These are phyloP conservation scores for Labeo catla DNA, from an alignment of 2,113 vertebrate genomes.

Conservation along the genomic window DNA sequence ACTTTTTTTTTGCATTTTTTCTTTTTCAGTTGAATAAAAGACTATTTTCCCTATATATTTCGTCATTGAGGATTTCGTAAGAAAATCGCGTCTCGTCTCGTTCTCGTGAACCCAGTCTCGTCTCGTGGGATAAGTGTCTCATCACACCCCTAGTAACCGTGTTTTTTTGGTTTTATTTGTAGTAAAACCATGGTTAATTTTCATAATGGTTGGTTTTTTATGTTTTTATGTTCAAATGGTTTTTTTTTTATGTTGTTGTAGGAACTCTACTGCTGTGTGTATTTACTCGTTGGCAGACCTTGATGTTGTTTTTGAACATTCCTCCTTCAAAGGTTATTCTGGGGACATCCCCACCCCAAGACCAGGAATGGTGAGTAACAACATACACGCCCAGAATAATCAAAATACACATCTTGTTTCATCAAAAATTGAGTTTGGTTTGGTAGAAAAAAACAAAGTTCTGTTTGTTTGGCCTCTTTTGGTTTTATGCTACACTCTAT, in stretches of 20 bases:
- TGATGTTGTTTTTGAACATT: slow-evolving; percentile 81
- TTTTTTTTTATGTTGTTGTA: slow-evolving; percentile 56
- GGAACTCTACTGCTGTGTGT: slow-evolving; percentile 90
- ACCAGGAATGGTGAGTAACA: slow-evolving; percentile 83
- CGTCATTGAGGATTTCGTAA: no score
- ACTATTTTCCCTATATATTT: no score
- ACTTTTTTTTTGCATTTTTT: no score
- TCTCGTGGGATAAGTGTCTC: no score
- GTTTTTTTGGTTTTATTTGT: no score
- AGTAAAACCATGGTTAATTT: no score
- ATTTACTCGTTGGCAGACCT: slow-evolving; percentile 84
- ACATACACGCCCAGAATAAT: neutral
- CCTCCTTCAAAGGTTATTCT: slow-evolving; percentile 81
- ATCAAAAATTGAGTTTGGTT: neutral
- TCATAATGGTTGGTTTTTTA: no score
- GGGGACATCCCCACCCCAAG: slow-evolving; percentile 74
- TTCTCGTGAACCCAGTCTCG: no score
- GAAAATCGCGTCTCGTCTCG: no score
- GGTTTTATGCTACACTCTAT: neutral
- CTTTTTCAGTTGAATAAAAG: no score
- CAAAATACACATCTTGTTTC: neutral
- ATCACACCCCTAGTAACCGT: no score
- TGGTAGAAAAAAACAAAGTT: neutral
- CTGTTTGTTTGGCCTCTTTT: neutral
- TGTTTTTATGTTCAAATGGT: no score